Evolutionary conservation across 2,888 invertebrate genomes (phyloP).

Genomic region (Drosophila mimetica): DNA sequence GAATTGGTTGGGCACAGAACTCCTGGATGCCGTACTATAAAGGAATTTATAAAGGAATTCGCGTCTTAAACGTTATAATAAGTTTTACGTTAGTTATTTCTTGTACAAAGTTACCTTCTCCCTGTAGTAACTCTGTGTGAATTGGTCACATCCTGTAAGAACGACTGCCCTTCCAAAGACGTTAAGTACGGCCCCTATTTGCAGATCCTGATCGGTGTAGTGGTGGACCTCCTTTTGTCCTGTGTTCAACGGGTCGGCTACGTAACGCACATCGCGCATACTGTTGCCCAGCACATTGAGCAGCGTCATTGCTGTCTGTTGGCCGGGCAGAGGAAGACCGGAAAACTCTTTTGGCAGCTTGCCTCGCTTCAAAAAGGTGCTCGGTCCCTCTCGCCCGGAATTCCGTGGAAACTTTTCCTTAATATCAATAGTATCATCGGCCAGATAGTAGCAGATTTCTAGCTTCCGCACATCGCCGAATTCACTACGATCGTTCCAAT

Average conservation of each 20-base stretch:
- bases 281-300: constrained; percentile 88
- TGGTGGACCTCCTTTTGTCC: constrained; percentile 83
- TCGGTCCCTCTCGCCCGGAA: constrained; percentile 89
- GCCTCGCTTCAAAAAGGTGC: constrained; percentile 90
- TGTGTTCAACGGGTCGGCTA: constrained; percentile 86
- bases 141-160: constrained; percentile 93
- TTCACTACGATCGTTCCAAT: constrained; percentile 94
- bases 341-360: constrained; percentile 88
- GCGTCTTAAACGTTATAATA: background rate
- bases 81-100: background rate
- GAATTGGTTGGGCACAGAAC: constrained; percentile 75
- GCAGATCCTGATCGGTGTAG: constrained; percentile 87
- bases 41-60: background rate
- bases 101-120: too few relatives aligned
- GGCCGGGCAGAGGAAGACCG: constrained; percentile 85
- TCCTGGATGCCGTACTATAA: constrained; percentile 83
- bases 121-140: constrained; percentile 93
- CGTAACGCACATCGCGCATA: constrained; percentile 85
- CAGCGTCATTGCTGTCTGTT: constrained; percentile 85
- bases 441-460: constrained; percentile 92
- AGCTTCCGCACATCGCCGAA: constrained; percentile 91
- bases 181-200: constrained; percentile 92
- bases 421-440: constrained; percentile 95
- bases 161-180: constrained; percentile 92
- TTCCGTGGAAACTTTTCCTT: constrained; percentile 89